Conservation (phyloP, 2,888 invertebrate species). For the Spatulosminthurus flaviceps region DNA sequence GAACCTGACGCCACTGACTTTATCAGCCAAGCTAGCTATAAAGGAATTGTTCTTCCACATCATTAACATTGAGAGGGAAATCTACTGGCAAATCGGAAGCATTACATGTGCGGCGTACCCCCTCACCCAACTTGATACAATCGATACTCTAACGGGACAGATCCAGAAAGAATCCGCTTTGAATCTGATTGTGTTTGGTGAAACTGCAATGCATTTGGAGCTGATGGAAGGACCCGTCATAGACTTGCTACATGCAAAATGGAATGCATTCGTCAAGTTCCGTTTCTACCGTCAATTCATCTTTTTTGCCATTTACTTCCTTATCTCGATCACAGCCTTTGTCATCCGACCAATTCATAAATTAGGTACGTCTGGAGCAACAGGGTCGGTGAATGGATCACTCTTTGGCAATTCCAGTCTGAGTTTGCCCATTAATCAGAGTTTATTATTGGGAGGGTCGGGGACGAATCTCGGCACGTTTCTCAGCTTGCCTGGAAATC, state of each 20-base stretch:
- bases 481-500: slow-evolving; percentile 25
- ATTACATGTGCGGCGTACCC: slow-evolving; percentile 98
- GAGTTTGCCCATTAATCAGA: neutral
- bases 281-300: slow-evolving; percentile 94
- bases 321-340: slow-evolving; percentile 87
- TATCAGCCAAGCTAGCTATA: slow-evolving; percentile 91
- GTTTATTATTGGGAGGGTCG: neutral
- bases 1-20: slow-evolving; percentile 88
- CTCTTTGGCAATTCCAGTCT: neutral
- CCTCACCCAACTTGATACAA: slow-evolving; percentile 92
- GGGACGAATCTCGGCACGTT: neutral
- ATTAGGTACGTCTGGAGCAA: slow-evolving; percentile 43
- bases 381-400: slow-evolving; percentile 49
- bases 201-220: slow-evolving; percentile 84
- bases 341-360: slow-evolving; percentile 83
- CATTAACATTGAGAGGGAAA: slow-evolving; percentile 92
- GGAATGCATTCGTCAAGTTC: slow-evolving; percentile 93
- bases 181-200: slow-evolving; percentile 96
- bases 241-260: slow-evolving; percentile 93
- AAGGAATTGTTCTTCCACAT: slow-evolving; percentile 98
- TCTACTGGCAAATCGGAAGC: slow-evolving; percentile 90
- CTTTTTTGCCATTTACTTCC: slow-evolving; percentile 88
- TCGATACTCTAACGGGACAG: slow-evolving; percentile 86
- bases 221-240: slow-evolving; percentile 93
- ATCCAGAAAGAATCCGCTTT: slow-evolving; percentile 96